phyloP scores from a whole-genome alignment of 2,888 invertebrate genomes.

The Augiades crinisus region DNA sequence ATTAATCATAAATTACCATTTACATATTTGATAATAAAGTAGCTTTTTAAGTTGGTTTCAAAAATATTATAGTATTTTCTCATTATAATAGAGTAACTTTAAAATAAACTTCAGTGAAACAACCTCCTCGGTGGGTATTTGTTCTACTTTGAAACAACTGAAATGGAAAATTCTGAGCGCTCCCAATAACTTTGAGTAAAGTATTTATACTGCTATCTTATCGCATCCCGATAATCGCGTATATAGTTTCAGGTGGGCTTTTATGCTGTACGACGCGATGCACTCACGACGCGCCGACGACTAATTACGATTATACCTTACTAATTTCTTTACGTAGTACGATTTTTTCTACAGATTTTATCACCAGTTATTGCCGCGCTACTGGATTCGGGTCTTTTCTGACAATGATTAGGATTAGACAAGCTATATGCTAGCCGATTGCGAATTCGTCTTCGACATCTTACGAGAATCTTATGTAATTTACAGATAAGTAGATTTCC shows the following conservation, averaged over 20 bases:
- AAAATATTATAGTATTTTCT: not conserved
- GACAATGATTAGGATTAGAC: too few species aligned
- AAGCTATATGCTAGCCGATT: too few species aligned
- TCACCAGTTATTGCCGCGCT: too few species aligned
- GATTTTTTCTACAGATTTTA: too few species aligned
- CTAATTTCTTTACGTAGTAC: too few species aligned
- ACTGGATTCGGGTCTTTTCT: too few species aligned
- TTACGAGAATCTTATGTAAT: too few species aligned
- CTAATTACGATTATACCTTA: not conserved
- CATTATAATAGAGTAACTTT: not conserved
- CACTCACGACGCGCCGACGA: not conserved
- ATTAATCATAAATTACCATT: too few species aligned
- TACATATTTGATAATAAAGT: too few species aligned
- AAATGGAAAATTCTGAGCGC: constrained; percentile 2
- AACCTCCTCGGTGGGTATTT: not conserved
- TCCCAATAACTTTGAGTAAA: constrained; percentile 3
- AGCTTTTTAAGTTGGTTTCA: too few species aligned
- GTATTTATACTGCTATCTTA: constrained; percentile 8
- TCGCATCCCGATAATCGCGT: constrained; percentile 10
- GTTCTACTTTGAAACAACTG: not conserved
- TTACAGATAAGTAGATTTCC: too few species aligned
- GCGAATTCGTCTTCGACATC: too few species aligned
- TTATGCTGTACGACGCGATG: not conserved
- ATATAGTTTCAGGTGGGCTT: not conserved
- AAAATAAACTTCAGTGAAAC: not conserved